Percentiles rank a stretch among this genome's conserved stretches.
phyloP scores from a whole-genome alignment of 2,797 vertebrate genomes.

The Sciaenops ocellatus region DNA sequence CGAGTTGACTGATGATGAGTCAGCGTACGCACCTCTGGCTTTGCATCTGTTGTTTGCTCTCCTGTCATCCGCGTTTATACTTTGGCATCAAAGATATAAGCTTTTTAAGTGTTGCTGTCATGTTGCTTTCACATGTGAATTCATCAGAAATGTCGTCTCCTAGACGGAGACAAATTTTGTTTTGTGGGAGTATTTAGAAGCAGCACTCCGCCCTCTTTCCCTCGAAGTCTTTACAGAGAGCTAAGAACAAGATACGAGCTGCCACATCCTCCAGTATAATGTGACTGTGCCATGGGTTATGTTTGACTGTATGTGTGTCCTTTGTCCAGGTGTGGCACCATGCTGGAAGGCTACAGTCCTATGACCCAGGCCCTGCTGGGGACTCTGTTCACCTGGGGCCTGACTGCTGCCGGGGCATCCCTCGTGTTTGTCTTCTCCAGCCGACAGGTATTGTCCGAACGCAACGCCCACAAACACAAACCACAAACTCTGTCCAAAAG shows the following conservation, averaged over 20 bases:
- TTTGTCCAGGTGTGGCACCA: slow-evolving; percentile 76
- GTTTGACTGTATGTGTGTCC: slow-evolving; percentile 14
- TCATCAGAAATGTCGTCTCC: neutral
- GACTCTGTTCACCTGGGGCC: slow-evolving; percentile 94
- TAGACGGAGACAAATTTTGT: neutral
- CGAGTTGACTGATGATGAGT: slow-evolving; percentile 14
- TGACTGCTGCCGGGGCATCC: slow-evolving; percentile 92
- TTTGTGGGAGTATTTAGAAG: neutral
- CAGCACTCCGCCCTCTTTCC: neutral
- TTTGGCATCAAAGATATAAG: neutral
- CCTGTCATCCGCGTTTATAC: neutral
- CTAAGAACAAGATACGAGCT: neutral
- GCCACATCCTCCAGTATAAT: neutral
- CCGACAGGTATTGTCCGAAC: slow-evolving; percentile 85
- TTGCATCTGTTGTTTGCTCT: neutral
- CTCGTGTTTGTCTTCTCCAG: slow-evolving; percentile 94
- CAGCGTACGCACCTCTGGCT: neutral
- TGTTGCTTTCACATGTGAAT: neutral
- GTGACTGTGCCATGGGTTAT: neutral
- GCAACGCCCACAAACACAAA: neutral
- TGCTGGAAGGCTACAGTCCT: slow-evolving; percentile 90
- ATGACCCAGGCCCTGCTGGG: slow-evolving; percentile 92
- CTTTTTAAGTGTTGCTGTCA: neutral
- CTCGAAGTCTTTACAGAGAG: neutral
- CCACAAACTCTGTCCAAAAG: neutral